A percentile compares a stretch with the other conserved stretches of the same genome.
Evolutionary conservation across 2,888 invertebrate genomes (phyloP).

Genomic region (Belgica antarctica): DNA sequence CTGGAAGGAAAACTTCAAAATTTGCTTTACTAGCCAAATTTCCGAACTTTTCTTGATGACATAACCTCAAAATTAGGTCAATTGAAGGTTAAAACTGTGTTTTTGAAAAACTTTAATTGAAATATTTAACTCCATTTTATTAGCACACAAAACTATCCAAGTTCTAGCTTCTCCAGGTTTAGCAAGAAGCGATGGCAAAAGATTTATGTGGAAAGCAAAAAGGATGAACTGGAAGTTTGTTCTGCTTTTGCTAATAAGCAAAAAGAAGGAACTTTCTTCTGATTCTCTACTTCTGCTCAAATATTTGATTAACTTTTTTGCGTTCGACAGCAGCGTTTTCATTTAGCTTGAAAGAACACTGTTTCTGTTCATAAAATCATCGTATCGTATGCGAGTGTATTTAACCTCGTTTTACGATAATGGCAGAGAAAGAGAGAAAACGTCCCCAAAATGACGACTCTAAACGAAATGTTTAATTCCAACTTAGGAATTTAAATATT

Average conservation of each 20-base stretch:
- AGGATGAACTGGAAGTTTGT: too few relatives aligned
- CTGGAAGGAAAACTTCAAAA: too few relatives aligned
- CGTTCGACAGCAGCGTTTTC: neutral
- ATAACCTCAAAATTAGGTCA: too few relatives aligned
- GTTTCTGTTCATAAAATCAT: neutral
- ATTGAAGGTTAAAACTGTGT: too few relatives aligned
- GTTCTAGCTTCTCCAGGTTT: too few relatives aligned
- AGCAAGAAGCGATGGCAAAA: too few relatives aligned
- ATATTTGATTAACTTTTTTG: slow-evolving; percentile 1
- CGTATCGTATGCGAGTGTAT: slow-evolving; percentile 5
- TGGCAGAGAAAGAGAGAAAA: neutral
- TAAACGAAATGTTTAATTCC: slow-evolving; percentile 43
- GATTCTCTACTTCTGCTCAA: slow-evolving; percentile 8
- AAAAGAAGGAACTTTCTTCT: neutral
- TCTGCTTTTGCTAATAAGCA: neutral
- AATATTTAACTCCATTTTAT: too few relatives aligned
- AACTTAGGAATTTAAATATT: slow-evolving; percentile 41
- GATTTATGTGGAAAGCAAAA: too few relatives aligned
- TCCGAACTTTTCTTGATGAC: too few relatives aligned
- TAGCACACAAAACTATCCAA: too few relatives aligned
- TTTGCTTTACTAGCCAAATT: too few relatives aligned
- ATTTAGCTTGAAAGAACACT: neutral
- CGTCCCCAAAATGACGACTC: slow-evolving; percentile 39
- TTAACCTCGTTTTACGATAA: slow-evolving; percentile 26
- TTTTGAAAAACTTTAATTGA: too few relatives aligned